A percentile compares a stretch with the other conserved stretches of the same genome.
Conservation (phyloP, 1,140 invertebrate species). For the fruit fly (Drosophila melanogaster) region Release_6_plus_ISO1_MT NT_037436.4:18009501-18010000, state of each 20-base stretch:
- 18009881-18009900: slow-evolving; percentile 22
- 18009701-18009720: slow-evolving; percentile 30
- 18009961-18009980: not conserved
- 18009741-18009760: slow-evolving; percentile 74
- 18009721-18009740: slow-evolving; percentile 77
- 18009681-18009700: slow-evolving; percentile 14
- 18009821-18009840: slow-evolving; percentile 21
- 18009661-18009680: slow-evolving; percentile 36
- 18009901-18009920: slow-evolving; percentile 12
- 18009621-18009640: slow-evolving; percentile 83
- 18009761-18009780: slow-evolving; percentile 34
- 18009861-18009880: slow-evolving; percentile 19
- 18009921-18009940: slow-evolving; percentile 1
- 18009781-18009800: slow-evolving; percentile 46
- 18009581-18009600: slow-evolving; percentile 67
- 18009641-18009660: slow-evolving; percentile 77
- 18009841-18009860: slow-evolving; percentile 5
- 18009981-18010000: not conserved
- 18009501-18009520: slow-evolving; percentile 7
- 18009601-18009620: slow-evolving; percentile 69
- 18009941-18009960: not conserved
- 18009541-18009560: slow-evolving; percentile 54
- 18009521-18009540: slow-evolving; percentile 79
- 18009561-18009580: slow-evolving; percentile 58
- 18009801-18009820: not conserved